These are phyloP conservation scores for Heliconius nattereri DNA, from an alignment of 1,140 invertebrate species.

Conservation along the genomic window DNA sequence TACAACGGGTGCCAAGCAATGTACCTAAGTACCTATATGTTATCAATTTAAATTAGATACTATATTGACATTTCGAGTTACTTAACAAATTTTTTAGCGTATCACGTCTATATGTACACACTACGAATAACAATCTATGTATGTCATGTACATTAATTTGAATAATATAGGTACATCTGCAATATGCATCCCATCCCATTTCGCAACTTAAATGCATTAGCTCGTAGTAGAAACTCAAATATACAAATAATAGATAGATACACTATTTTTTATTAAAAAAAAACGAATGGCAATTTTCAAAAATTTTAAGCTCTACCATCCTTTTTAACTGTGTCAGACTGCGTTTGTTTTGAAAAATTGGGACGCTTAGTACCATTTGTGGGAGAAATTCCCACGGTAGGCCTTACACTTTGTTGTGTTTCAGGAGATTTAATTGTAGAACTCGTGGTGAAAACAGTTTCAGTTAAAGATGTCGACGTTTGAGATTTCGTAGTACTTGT, in stretches of 20 bases:
- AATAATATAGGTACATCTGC: background rate
- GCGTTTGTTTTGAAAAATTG: conserved; percentile 35
- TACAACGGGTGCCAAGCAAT: conserved; percentile 9
- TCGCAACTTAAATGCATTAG: background rate
- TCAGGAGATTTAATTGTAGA: conserved; percentile 14
- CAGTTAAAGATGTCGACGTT: conserved; percentile 14
- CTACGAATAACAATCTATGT: conserved; percentile 35
- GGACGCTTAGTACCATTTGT: conserved; percentile 31
- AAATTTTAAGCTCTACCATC: conserved; percentile 53
- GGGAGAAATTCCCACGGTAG: conserved; percentile 20
- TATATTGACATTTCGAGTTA: conserved; percentile 12
- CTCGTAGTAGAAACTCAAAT: background rate
- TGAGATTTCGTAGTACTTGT: conserved; percentile 24
- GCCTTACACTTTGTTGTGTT: conserved; percentile 8
- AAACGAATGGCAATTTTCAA: background rate
- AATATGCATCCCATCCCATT: background rate
- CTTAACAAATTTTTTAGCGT: background rate
- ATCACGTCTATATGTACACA: conserved; percentile 26
- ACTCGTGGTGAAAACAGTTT: conserved; percentile 22
- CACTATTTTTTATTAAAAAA: background rate
- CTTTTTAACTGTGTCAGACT: conserved; percentile 44
- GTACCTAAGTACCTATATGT: conserved; percentile 20
- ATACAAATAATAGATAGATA: background rate
- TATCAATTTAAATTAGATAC: conserved; percentile 7
- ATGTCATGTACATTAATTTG: background rate